These are phyloP conservation scores for Brachyhypopomus gauderio DNA, from an alignment of 2,113 vertebrate genomes.

Conservation along the genomic window DNA sequence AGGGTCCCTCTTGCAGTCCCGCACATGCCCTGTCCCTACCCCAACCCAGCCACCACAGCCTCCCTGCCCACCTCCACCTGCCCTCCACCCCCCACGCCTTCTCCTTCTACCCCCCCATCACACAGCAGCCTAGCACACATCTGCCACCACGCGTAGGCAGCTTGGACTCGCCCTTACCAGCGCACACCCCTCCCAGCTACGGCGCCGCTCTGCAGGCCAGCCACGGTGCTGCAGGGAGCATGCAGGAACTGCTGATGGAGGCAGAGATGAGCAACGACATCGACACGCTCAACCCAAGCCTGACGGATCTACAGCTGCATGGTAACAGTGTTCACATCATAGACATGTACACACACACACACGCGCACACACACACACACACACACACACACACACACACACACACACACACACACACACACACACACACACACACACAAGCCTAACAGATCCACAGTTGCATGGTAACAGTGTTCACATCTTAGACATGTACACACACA, in stretches of 20 bases:
- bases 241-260: conserved; percentile 83
- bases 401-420: too few relatives aligned
- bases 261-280: conserved; percentile 85
- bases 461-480: too few relatives aligned
- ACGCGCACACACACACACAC: too few relatives aligned
- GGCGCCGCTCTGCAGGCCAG: conserved; percentile 71
- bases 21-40: neutral
- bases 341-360: neutral
- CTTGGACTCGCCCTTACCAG: conserved; percentile 75
- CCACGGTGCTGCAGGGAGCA: conserved; percentile 68
- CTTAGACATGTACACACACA: too few relatives aligned
- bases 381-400: too few relatives aligned
- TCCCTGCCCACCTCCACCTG: conserved; percentile 55
- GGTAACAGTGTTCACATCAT: conserved; percentile 56
- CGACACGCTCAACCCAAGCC: conserved; percentile 89
- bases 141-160: conserved; percentile 60
- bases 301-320: conserved; percentile 93
- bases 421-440: too few relatives aligned
- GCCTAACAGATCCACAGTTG: too few relatives aligned
- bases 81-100: conserved; percentile 70
- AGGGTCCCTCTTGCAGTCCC: conserved; percentile 59
- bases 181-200: conserved; percentile 79
- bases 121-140: conserved; percentile 69
- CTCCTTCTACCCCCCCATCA: conserved; percentile 68
- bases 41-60: conserved; percentile 55